Evolutionary conservation across 2,797 vertebrate genomes (phyloP).

Genomic region (Pelobates cultripes): DNA sequence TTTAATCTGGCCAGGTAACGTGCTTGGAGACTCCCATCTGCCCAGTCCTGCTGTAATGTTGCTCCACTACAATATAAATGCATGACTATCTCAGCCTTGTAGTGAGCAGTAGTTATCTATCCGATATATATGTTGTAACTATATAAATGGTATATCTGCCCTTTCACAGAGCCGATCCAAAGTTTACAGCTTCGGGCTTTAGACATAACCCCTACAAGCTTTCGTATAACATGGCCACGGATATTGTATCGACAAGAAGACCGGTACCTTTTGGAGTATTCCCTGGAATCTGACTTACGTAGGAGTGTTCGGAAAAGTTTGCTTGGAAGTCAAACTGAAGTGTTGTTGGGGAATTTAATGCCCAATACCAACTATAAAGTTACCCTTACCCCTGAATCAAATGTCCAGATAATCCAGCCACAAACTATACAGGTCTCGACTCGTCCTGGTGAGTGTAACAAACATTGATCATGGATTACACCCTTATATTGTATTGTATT

Average conservation of each 20-base stretch:
- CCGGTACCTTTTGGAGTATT: constrained; percentile 83
- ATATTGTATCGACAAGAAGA: constrained; percentile 76
- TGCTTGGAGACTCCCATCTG: no score
- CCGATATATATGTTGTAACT: no score
- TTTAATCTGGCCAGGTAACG: no score
- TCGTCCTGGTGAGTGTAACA: constrained; percentile 72
- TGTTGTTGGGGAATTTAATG: constrained; percentile 71
- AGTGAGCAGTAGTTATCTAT: no score
- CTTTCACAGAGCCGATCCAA: neutral
- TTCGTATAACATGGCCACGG: constrained; percentile 83
- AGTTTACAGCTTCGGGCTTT: constrained; percentile 61
- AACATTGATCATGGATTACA: no score
- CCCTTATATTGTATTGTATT: no score
- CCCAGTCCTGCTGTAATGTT: no score
- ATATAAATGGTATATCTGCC: no score
- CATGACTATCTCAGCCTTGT: no score
- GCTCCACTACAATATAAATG: no score
- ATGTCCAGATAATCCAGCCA: constrained; percentile 71
- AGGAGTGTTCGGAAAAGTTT: constrained; percentile 69
- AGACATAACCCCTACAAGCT: constrained; percentile 79
- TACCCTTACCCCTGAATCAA: constrained; percentile 83
- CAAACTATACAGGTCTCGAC: constrained; percentile 83
- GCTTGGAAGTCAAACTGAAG: constrained; percentile 70
- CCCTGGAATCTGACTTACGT: constrained; percentile 54
- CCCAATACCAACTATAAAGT: constrained; percentile 84